Conservation (phyloP, 2,797 vertebrate species). For the Agapornis canus region DNA sequence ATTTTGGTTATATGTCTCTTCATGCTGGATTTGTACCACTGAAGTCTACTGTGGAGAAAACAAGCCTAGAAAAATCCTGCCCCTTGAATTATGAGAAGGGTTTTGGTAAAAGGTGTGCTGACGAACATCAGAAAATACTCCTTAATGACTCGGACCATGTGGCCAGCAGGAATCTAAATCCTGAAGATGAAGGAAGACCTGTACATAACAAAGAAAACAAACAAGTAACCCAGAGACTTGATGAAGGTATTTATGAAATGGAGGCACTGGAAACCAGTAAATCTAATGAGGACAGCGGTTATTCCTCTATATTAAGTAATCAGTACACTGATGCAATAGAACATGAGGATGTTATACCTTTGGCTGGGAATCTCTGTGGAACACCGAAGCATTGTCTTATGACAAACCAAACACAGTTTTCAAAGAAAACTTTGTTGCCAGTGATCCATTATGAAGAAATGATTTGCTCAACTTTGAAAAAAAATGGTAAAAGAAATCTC, state of each 20-base stretch:
- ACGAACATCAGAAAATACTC: slow-evolving; percentile 45
- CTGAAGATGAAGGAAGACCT: slow-evolving; percentile 62
- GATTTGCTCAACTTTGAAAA: slow-evolving; percentile 85
- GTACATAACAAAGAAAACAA: slow-evolving; percentile 89
- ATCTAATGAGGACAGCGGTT: slow-evolving; percentile 88
- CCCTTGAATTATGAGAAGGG: slow-evolving; percentile 27
- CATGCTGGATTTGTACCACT: slow-evolving; percentile 18
- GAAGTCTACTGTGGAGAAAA: slow-evolving; percentile 47
- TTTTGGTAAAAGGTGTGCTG: slow-evolving; percentile 60
- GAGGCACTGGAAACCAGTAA: slow-evolving; percentile 60
- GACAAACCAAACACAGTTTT: slow-evolving; percentile 4
- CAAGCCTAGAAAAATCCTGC: slow-evolving; percentile 41
- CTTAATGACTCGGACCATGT: slow-evolving; percentile 9
- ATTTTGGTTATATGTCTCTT: slow-evolving; percentile 45
- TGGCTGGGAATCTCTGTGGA: slow-evolving; percentile 59
- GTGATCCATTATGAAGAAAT: slow-evolving; percentile 83
- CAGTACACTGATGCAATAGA: slow-evolving; percentile 66
- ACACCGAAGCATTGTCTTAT: slow-evolving; percentile 58
- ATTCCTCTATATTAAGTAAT: slow-evolving; percentile 85
- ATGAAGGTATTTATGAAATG: slow-evolving; percentile 42
- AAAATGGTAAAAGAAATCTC: slow-evolving; percentile 79
- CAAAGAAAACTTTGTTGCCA: slow-evolving; percentile 80
- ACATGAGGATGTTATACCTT: slow-evolving; percentile 60
- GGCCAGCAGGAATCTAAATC: background rate
- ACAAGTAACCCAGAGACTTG: slow-evolving; percentile 23